A percentile compares a stretch with the other conserved stretches of the same genome.
These are phyloP conservation scores for Bradysia coprophila DNA, from an alignment of 1,140 invertebrate genomes.

Conservation along the genomic window DNA sequence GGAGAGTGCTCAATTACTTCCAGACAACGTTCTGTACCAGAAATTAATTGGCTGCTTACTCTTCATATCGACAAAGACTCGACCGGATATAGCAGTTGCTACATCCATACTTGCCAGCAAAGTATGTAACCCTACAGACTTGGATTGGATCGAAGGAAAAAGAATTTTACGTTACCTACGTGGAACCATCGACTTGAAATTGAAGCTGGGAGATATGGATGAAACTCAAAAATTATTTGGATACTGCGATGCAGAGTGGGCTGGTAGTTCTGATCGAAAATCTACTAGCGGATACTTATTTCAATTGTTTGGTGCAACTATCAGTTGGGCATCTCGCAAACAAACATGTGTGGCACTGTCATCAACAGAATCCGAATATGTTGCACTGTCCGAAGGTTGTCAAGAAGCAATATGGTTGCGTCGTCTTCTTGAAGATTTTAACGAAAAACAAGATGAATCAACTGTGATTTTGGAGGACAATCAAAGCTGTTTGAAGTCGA, in stretches of 20 bases:
- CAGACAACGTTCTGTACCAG: constrained; percentile 2
- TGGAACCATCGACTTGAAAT: constrained; percentile 1
- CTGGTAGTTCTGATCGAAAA: constrained; percentile 8
- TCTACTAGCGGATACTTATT: constrained; percentile 11
- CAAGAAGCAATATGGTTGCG: constrained; percentile 9
- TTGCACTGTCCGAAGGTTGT: constrained; percentile 6
- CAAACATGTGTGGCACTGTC: constrained; percentile 10
- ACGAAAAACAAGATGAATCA: not conserved
- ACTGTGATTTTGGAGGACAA: constrained; percentile 5
- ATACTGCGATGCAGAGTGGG: constrained; percentile 10
- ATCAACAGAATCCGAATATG: constrained; percentile 9
- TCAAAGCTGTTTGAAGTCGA: constrained; percentile 4
- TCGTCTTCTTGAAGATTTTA: constrained; percentile 4
- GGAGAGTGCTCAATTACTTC: not conserved
- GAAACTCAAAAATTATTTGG: constrained; percentile 4
- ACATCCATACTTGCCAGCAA: not conserved
- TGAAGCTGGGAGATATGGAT: not conserved
- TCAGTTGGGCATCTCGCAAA: constrained; percentile 9
- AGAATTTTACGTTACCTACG: not conserved
- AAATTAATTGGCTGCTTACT: constrained; percentile 6
- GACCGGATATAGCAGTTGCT: constrained; percentile 6
- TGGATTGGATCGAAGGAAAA: not conserved
- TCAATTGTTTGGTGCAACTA: constrained; percentile 2
- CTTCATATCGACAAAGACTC: constrained; percentile 7
- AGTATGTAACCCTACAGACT: not conserved